A percentile compares a stretch with the other conserved stretches of the same genome.
Evolutionary conservation across 2,888 invertebrate species (phyloP).

Genomic region (Phragmatobia fuliginosa): DNA sequence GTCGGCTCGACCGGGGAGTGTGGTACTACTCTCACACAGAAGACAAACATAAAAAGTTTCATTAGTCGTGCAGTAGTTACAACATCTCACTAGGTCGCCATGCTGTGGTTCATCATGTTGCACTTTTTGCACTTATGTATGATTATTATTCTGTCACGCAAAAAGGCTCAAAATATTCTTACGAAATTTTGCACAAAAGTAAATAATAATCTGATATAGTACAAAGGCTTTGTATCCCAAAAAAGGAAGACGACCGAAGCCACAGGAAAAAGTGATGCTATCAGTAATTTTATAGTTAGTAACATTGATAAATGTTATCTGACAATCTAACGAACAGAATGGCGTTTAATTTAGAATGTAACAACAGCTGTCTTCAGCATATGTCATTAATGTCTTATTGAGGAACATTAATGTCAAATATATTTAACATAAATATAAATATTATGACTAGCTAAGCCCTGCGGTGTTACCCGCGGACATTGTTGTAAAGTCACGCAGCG

Average conservation of each 20-base stretch:
- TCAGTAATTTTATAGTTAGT: not conserved
- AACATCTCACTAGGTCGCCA: no score
- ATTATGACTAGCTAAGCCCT: not conserved
- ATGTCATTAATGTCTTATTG: not conserved
- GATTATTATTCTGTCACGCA: not conserved
- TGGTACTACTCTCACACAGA: no score
- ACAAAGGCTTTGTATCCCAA: no score
- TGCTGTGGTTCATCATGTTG: no score
- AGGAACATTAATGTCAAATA: not conserved
- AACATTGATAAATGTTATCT: not conserved
- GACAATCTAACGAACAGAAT: not conserved
- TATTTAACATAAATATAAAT: not conserved
- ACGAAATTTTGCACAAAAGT: no score
- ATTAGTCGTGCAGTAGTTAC: no score
- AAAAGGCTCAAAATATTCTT: not conserved
- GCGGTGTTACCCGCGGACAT: no score
- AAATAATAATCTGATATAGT: no score
- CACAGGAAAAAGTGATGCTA: not conserved
- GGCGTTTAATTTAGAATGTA: not conserved
- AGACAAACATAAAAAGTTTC: no score
- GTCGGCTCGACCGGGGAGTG: no score
- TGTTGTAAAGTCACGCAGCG: no score
- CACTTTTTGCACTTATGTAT: not conserved
- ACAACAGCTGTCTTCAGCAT: not conserved
- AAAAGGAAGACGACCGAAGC: not conserved